These are phyloP conservation scores for Asteroscopus sphinx DNA, from an alignment of 2,888 invertebrate genomes.

Conservation along the genomic window DNA sequence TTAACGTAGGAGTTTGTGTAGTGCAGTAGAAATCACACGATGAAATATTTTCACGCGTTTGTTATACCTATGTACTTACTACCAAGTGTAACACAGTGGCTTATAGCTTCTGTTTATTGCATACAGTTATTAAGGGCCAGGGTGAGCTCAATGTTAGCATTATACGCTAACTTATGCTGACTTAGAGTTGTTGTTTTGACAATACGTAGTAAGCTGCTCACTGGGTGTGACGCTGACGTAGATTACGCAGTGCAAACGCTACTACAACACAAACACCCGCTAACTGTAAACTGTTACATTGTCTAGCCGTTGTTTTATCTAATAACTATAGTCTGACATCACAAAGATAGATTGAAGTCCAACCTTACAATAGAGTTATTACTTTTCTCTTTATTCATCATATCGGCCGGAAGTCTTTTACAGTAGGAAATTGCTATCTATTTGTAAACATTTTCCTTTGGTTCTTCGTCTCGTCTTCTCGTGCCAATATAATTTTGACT, in stretches of 20 bases:
- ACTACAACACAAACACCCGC: not conserved
- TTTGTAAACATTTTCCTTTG: constrained; percentile 43
- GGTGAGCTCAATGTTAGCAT: too few species aligned
- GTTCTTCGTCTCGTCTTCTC: constrained; percentile 14
- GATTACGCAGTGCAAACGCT: not conserved
- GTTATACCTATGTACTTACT: not conserved
- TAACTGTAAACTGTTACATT: not conserved
- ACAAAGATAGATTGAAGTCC: not conserved
- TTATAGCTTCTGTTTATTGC: too few species aligned
- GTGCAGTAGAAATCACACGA: constrained; percentile 29
- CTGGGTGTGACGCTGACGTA: not conserved
- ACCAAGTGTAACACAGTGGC: too few species aligned
- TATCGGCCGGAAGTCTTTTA: constrained; percentile 32
- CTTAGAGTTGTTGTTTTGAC: too few species aligned
- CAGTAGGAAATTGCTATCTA: constrained; percentile 43
- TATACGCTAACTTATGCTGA: too few species aligned
- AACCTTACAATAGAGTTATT: constrained; percentile 11
- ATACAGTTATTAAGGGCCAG: too few species aligned
- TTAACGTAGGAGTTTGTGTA: constrained; percentile 1
- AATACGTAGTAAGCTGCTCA: too few species aligned
- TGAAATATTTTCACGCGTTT: constrained; percentile 33
- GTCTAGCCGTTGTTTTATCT: not conserved
- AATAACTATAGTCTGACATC: not conserved
- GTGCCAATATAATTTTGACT: constrained; percentile 18
- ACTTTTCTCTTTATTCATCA: constrained; percentile 33